Conservation (phyloP, 2,888 invertebrate species). For the Caenorhabditis japonica region DNA sequence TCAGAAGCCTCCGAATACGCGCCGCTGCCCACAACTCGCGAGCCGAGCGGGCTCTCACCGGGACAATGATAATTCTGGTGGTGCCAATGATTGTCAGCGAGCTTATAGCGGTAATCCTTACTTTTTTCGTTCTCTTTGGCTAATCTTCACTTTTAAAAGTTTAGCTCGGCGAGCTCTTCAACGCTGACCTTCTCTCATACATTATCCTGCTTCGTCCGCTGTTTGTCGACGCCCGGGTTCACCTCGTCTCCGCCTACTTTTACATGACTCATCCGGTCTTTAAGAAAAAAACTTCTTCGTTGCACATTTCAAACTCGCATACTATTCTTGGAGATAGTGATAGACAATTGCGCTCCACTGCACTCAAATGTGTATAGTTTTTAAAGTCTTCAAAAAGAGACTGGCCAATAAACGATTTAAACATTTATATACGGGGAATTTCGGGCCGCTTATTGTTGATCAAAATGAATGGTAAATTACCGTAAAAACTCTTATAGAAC, state of each 20-base stretch:
- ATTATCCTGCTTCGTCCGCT: constrained; percentile 17
- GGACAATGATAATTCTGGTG: constrained; percentile 22
- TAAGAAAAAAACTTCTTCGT: not conserved
- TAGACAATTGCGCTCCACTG: not conserved
- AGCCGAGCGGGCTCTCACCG: constrained; percentile 17
- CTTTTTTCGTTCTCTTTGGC: not conserved
- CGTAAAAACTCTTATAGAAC: no score
- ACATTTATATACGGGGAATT: no score
- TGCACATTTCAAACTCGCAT: not conserved
- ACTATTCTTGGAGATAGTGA: not conserved
- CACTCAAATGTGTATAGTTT: no score
- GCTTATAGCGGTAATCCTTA: not conserved
- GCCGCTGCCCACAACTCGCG: not conserved
- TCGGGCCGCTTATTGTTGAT: no score
- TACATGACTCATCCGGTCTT: constrained; percentile 29
- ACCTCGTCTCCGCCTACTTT: constrained; percentile 26
- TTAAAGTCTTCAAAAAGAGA: no score
- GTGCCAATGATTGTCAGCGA: constrained; percentile 10
- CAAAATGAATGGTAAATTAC: no score
- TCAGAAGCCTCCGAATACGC: not conserved
- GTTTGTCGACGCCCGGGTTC: constrained; percentile 23
- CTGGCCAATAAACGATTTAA: no score
- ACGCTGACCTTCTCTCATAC: constrained; percentile 7
- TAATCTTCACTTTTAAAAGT: not conserved
- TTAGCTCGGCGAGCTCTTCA: constrained; percentile 11